Evolutionary conservation across 2,113 vertebrate species (phyloP), one percentile per base, ranked within the genome.

Genomic region (Thamnophis sirtalis): DNA sequence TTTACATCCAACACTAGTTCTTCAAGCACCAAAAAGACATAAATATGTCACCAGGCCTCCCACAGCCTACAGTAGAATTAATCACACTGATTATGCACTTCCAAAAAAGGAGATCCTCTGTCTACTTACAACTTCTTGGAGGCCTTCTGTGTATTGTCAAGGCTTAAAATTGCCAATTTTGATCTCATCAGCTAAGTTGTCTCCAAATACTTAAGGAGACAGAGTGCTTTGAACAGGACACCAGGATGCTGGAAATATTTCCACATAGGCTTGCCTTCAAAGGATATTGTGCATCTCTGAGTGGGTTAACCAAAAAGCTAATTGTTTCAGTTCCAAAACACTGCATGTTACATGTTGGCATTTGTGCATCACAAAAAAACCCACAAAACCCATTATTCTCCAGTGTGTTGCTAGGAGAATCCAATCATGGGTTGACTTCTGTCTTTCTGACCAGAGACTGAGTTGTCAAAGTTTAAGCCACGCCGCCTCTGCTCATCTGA

Each of bases 101-200:
- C 97, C 97, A 97, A 97, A 97, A 97, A 97, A 98, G 97, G 97
- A 93, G 93, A 95, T 96, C 80, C 93, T 96, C 91, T 95, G 91
- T 93, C 94, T 33, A 21, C 92, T 93, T 92, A 91, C 94, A 94
- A 93, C 73, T 93, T 94, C 95, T 93, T 92, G 93, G 87, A 80
- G 94, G 88, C 80, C 85, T 94, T 93, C 95, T 92, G 92, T 92
- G 95, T 89, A 60, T 0, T 24, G 93, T 94, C 91, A 91, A 73
- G 3, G 95, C 94, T 96, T 96, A 94, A 96, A 96, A 96, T 50
- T 93, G 91, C 93, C 90, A 91, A 19, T 95, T 96, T 95, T 92
- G 94, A 85, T 92, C 56, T 93, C 93, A 93, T 92, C 63, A 0
- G 68, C 28, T 89, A 93, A 92, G 93, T 92, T 92, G 87, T 91